A percentile compares a stretch with the other conserved stretches of the same genome.
These are phyloP conservation scores for Micrasema minimum DNA, from an alignment of 1,140 invertebrate species.

Conservation along the genomic window DNA sequence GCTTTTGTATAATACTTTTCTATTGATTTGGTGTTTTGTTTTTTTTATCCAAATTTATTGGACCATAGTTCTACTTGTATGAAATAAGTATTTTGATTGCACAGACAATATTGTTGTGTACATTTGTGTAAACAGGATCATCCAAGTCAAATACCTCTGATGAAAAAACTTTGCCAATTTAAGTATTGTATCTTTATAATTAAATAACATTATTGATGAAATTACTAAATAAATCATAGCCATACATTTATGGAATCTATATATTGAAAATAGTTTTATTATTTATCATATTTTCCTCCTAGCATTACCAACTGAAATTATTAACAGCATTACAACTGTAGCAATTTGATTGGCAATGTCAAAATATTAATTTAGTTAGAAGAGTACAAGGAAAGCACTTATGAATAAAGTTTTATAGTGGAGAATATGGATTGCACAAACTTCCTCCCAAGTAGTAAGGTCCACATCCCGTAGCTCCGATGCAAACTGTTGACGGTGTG, in stretches of 20 bases:
- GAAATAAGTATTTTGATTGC: conserved; percentile 36
- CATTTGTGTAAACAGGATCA: conserved; percentile 22
- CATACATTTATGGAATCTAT: conserved; percentile 50
- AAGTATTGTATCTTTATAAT: conserved; percentile 53
- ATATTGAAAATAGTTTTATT: conserved; percentile 39
- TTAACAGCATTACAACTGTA: too few species aligned
- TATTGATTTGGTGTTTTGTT: too few species aligned
- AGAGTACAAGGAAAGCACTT: too few species aligned
- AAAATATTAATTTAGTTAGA: too few species aligned
- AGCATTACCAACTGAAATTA: too few species aligned
- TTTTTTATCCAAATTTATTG: not conserved
- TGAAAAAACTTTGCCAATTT: conserved; percentile 53
- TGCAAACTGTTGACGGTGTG: too few species aligned
- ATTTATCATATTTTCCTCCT: conserved; percentile 13
- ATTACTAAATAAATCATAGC: conserved; percentile 51
- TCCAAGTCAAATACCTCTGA: conserved; percentile 54
- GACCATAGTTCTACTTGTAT: conserved; percentile 28
- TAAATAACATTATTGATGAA: conserved; percentile 49
- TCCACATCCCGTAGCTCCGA: too few species aligned
- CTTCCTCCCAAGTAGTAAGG: too few species aligned
- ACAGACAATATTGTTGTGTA: not conserved
- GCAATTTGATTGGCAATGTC: too few species aligned
- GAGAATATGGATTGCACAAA: too few species aligned
- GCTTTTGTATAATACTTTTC: too few species aligned
- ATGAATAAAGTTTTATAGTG: too few species aligned